A percentile compares a stretch with the other conserved stretches of the same genome.
Conservation (phyloP, 2,113 vertebrate species). For the Rostratula benghalensis region DNA sequence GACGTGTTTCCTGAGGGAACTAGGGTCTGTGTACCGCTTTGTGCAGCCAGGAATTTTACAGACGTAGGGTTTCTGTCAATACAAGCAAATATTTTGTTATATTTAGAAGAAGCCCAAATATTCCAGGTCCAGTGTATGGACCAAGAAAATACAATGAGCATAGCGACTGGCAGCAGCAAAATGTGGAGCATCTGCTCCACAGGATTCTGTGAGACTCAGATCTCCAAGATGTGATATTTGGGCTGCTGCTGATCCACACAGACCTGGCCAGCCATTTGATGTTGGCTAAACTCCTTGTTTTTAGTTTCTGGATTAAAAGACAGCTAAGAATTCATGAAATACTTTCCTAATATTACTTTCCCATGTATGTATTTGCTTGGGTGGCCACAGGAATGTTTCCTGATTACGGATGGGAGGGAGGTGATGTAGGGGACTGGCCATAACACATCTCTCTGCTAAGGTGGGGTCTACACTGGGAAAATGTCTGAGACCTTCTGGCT, state of each 20-base stretch:
- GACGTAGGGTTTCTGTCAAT: constrained; percentile 93
- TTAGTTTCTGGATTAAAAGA: constrained; percentile 28
- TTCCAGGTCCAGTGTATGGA: not conserved
- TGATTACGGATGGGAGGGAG: constrained; percentile 11
- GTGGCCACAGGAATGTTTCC: constrained; percentile 61
- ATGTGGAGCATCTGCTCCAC: not conserved
- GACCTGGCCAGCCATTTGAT: not conserved
- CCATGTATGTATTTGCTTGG: not conserved
- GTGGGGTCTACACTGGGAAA: constrained; percentile 1
- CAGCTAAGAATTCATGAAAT: constrained; percentile 45
- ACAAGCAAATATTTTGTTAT: constrained; percentile 4
- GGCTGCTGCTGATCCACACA: constrained; percentile 1
- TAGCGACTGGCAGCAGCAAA: not conserved
- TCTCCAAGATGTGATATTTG: not conserved
- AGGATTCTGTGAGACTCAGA: not conserved
- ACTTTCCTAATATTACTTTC: constrained; percentile 45
- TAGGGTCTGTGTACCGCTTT: constrained; percentile 97
- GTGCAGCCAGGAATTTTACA: constrained; percentile 97
- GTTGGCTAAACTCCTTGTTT: constrained; percentile 48
- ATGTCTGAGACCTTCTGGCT: constrained; percentile 4
- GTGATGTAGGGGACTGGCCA: not conserved
- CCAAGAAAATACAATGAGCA: constrained; percentile 11
- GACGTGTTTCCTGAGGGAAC: constrained; percentile 96
- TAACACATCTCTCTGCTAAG: constrained; percentile 23
- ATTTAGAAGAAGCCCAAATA: constrained; percentile 7